Percentiles rank a stretch among this genome's conserved stretches.
Conservation (phyloP, 1,140 invertebrate species). For the Muscidifurax raptorellus region DNA sequence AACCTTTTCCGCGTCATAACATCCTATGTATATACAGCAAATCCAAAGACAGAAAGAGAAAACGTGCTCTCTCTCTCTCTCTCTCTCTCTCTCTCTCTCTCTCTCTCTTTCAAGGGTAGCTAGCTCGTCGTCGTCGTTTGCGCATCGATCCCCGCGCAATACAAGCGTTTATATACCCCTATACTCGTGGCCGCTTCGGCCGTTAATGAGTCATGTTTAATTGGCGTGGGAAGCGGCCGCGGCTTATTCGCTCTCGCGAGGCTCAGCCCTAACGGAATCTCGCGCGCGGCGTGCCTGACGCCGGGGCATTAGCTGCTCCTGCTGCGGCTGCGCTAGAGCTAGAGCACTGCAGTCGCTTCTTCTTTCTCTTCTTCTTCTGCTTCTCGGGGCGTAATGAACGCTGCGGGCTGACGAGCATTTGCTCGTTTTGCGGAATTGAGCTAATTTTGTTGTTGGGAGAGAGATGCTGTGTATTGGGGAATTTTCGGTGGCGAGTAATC, state of each 20-base stretch:
- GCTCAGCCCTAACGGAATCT: constrained; percentile 49
- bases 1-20: no score
- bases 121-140: not conserved
- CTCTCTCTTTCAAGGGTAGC: not conserved
- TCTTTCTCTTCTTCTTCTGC: not conserved
- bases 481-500: no score
- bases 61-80: not conserved
- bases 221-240: constrained; percentile 74
- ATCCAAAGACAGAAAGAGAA: not conserved
- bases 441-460: not conserved
- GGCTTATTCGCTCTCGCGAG: constrained; percentile 44
- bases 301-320: constrained; percentile 26
- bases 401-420: not conserved
- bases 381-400: not conserved
- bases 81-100: not conserved
- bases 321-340: constrained; percentile 15
- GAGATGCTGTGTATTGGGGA: no score
- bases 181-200: constrained; percentile 63
- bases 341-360: not conserved
- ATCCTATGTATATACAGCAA: no score
- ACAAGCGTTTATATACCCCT: constrained; percentile 45
- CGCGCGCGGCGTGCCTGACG: constrained; percentile 44
- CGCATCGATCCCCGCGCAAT: not conserved
- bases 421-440: not conserved
- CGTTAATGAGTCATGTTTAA: constrained; percentile 77